Percentiles rank a stretch among this genome's conserved stretches.
phyloP scores from a whole-genome alignment of 2,113 vertebrate species.

The Xenopus tropicalis region DNA sequence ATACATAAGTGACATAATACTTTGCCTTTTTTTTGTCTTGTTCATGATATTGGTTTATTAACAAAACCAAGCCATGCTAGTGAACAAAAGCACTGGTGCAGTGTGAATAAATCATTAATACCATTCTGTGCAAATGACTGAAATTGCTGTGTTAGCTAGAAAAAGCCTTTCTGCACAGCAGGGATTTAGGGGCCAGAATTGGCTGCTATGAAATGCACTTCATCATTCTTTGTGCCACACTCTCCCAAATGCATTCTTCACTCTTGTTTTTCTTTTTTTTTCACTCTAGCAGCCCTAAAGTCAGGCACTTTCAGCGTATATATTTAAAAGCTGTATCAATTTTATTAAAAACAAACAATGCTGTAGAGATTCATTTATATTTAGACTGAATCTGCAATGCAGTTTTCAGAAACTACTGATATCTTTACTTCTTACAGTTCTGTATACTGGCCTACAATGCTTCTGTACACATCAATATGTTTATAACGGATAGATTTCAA shows the following conservation, averaged over 20 bases:
- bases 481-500: too few species aligned
- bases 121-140: slow-evolving; percentile 54
- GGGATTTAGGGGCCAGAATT: slow-evolving; percentile 62
- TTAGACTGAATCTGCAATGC: not conserved
- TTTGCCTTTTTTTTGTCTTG: too few species aligned
- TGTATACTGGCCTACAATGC: too few species aligned
- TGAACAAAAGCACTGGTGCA: slow-evolving; percentile 61
- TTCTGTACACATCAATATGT: too few species aligned
- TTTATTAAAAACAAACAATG: not conserved
- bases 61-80: slow-evolving; percentile 53
- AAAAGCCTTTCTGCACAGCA: slow-evolving; percentile 61
- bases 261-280: slow-evolving; percentile 46
- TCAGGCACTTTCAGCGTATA: slow-evolving; percentile 40
- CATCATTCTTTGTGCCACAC: slow-evolving; percentile 53
- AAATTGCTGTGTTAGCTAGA: slow-evolving; percentile 60
- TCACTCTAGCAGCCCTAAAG: slow-evolving; percentile 30
- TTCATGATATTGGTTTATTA: slow-evolving; percentile 66
- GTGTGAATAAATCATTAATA: slow-evolving; percentile 71
- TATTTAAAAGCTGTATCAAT: not conserved
- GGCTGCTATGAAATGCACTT: slow-evolving; percentile 60
- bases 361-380: not conserved
- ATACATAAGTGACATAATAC: too few species aligned
- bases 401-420: not conserved
- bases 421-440: too few species aligned
- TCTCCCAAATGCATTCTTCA: slow-evolving; percentile 53